These are phyloP conservation scores for Pogonocherus hispidulus DNA, from an alignment of 2,888 invertebrate species.

Conservation along the genomic window DNA sequence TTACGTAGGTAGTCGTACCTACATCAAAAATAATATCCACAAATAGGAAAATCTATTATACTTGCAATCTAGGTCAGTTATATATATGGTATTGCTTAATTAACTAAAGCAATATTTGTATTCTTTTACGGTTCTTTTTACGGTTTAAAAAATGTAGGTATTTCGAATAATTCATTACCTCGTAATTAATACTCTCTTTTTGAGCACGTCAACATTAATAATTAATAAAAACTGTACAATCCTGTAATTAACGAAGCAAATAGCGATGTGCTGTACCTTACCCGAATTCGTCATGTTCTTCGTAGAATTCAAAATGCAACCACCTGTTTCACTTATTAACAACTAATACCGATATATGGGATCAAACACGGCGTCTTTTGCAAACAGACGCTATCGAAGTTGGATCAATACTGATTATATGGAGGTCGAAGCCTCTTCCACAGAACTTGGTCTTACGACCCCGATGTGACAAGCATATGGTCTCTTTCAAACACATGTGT, in stretches of 20 bases:
- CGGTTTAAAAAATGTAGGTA: not conserved
- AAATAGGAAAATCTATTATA: constrained; percentile 1
- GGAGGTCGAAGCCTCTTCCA: constrained; percentile 54
- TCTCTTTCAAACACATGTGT: constrained; percentile 41
- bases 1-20: no score
- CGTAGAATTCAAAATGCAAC: not conserved
- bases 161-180: not conserved
- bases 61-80: not conserved
- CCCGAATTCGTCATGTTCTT: constrained; percentile 10
- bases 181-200: not conserved
- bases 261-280: not conserved
- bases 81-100: constrained; percentile 5
- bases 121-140: constrained; percentile 6
- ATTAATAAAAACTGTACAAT: not conserved
- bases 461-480: constrained; percentile 50
- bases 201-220: not conserved
- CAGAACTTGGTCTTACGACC: constrained; percentile 50
- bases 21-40: not conserved
- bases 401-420: constrained; percentile 51
- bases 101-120: constrained; percentile 2
- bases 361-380: constrained; percentile 15
- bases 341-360: constrained; percentile 1
- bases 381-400: constrained; percentile 48
- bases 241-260: not conserved
- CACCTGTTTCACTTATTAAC: constrained; percentile 15